Evolutionary conservation across 2,113 vertebrate genomes (phyloP).

Genomic region (Panurus biarmicus): DNA sequence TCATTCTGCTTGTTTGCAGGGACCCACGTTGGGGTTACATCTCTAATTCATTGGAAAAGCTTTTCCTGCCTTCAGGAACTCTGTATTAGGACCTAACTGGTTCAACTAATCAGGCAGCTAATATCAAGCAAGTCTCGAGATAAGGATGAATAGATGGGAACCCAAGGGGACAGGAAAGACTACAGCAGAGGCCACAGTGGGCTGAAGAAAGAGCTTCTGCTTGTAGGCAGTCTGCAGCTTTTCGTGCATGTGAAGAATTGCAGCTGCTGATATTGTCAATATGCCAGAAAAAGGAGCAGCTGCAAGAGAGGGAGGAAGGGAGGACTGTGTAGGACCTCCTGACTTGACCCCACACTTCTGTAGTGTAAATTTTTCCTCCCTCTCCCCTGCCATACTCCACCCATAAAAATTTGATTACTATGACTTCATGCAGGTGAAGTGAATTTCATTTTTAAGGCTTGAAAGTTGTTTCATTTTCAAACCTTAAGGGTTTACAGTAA

Average conservation of each 20-base stretch:
- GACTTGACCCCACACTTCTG: not conserved
- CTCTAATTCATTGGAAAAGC: not conserved
- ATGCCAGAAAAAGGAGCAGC: not conserved
- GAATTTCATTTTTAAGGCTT: not conserved
- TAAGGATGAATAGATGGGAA: not conserved
- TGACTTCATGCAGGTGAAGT: not conserved
- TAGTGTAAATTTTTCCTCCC: not conserved
- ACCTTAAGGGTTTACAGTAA: not conserved
- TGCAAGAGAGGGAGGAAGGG: not conserved
- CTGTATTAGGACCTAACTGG: not conserved
- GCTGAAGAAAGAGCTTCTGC: not conserved
- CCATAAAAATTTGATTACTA: not conserved
- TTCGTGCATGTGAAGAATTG: not conserved
- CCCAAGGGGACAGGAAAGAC: not conserved
- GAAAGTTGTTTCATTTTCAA: slow-evolving; percentile 30
- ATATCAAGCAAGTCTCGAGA: not conserved
- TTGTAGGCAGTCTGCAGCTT: not conserved
- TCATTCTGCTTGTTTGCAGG: not conserved
- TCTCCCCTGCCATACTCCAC: not conserved
- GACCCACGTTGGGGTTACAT: not conserved
- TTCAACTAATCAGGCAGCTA: not conserved
- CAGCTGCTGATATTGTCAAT: not conserved
- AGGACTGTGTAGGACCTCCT: not conserved
- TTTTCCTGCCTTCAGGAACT: not conserved
- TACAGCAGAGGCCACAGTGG: not conserved